phyloP scores from a whole-genome alignment of 2,888 invertebrate species.

The Dicyrtomina minuta region DNA sequence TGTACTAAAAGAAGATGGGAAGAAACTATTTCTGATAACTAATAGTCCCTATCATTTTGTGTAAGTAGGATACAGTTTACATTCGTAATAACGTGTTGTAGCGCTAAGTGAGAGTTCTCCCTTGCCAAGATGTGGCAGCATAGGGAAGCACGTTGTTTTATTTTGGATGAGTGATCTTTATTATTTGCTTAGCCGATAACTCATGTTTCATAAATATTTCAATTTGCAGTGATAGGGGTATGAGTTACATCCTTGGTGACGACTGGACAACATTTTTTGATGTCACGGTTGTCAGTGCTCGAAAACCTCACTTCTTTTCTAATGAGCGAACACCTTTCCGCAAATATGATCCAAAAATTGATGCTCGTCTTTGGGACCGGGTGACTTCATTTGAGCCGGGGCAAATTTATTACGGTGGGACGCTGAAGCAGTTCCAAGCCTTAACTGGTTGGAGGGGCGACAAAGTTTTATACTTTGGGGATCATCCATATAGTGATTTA shows the following conservation, averaged over 20 bases:
- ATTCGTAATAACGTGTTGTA: constrained; percentile 11
- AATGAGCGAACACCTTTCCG: constrained; percentile 82
- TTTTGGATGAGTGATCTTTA: too few relatives aligned
- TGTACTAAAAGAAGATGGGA: constrained; percentile 70
- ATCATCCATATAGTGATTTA: constrained; percentile 95
- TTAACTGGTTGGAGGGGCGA: constrained; percentile 91
- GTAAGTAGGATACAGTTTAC: constrained; percentile 67
- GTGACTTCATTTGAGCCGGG: constrained; percentile 84
- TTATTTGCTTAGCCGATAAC: too few relatives aligned
- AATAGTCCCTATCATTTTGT: constrained; percentile 96
- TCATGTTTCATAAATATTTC: too few relatives aligned
- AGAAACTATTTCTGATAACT: constrained; percentile 91
- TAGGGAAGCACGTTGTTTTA: too few relatives aligned
- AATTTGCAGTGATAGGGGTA: constrained; percentile 77
- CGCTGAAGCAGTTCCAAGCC: constrained; percentile 78
- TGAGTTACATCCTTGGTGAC: constrained; percentile 81
- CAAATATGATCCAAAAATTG: constrained; percentile 76
- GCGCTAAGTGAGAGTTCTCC: not conserved
- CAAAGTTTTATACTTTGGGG: constrained; percentile 94
- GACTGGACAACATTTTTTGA: constrained; percentile 92
- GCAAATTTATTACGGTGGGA: constrained; percentile 91
- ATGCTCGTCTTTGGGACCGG: constrained; percentile 86
- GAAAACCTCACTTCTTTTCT: constrained; percentile 95
- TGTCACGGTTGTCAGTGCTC: constrained; percentile 89
- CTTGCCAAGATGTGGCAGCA: too few relatives aligned